Evolutionary conservation across 2,797 vertebrate genomes (phyloP).

Genomic region (Dipus sagitta): DNA sequence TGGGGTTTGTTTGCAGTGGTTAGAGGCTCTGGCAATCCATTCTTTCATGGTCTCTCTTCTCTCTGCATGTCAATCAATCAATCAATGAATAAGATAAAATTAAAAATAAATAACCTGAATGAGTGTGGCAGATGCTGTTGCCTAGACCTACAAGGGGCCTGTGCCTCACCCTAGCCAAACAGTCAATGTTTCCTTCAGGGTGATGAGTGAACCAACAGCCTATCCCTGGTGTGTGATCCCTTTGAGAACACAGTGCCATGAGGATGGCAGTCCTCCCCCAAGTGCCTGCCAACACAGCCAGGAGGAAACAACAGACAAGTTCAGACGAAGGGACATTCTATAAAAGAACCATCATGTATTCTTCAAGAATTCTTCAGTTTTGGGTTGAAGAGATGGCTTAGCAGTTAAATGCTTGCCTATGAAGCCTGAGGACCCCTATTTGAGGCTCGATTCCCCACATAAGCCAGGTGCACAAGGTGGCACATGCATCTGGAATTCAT

Average conservation of each 20-base stretch:
- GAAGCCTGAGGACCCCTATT: no score
- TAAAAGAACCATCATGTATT: neutral
- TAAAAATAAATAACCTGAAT: neutral
- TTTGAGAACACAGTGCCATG: neutral
- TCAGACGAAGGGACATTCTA: neutral
- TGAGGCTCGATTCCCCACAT: no score
- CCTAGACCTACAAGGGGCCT: neutral
- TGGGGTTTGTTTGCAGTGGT: no score
- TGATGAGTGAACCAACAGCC: rapidly evolving
- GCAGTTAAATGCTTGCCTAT: no score
- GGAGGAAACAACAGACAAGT: neutral
- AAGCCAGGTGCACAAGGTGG: no score
- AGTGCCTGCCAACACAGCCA: neutral
- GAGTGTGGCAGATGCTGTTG: neutral
- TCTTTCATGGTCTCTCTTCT: no score
- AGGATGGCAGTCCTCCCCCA: neutral
- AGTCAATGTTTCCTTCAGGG: neutral
- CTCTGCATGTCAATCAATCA: no score
- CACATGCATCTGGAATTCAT: no score
- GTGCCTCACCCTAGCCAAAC: neutral
- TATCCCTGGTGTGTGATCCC: rapidly evolving
- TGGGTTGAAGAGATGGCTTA: no score
- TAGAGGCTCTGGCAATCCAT: no score
- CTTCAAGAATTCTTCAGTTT: neutral
- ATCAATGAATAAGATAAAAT: no score